Base-by-base conservation (phyloP, 2,888 invertebrate species). In the Volucella inflata region DNA sequence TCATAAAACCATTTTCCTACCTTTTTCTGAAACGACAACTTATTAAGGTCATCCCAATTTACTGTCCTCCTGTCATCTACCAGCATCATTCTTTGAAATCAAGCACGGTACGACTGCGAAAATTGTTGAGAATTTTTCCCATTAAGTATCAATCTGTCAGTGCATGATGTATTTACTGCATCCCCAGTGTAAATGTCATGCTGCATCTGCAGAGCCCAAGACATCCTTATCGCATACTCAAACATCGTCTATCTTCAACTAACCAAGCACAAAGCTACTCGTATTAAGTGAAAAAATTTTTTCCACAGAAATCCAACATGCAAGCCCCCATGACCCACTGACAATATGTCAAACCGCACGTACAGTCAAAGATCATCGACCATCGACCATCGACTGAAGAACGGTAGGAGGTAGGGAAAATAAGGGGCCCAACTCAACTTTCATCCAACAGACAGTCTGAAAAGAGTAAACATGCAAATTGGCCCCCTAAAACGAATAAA, bases 261-360 rank as follows among this genome's bases (percentile, higher is more conserved):
- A 30, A 30, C 30, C 30, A 30, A 16, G 14, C 17, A 48, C 51
- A 21, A 62, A 80, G 48, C 51, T 53, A 62, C 64, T 46, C 40
- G 30, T 21, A 62, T 53, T 36, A 77, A 67, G 65, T 30, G 30
- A 30, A 30, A 71, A 77, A 77, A 68, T 70, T 71, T 79, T 75
- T n/a, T n/a, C n/a, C 70, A 60, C 57, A 60, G 65, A 50, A 62
- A 62, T 62, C n/a, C 59, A 60, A 67, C 71, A 44, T 70, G 59
- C 67, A 79, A 30, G 81, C 71, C 81, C 76, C 80, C 85, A 81
- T 85, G 85, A 85, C 85, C 85, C 72, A 85, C 72, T 85, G 85
- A 77, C 85, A 85, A 85, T 85, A 85, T 85, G 85, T 85, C 85
- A 85, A 85, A 67, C 81, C 46, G 76, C 78, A 64, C 82, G 1